Conservation (phyloP, 1,140 invertebrate species). For the Lasioglossum albipes region DNA sequence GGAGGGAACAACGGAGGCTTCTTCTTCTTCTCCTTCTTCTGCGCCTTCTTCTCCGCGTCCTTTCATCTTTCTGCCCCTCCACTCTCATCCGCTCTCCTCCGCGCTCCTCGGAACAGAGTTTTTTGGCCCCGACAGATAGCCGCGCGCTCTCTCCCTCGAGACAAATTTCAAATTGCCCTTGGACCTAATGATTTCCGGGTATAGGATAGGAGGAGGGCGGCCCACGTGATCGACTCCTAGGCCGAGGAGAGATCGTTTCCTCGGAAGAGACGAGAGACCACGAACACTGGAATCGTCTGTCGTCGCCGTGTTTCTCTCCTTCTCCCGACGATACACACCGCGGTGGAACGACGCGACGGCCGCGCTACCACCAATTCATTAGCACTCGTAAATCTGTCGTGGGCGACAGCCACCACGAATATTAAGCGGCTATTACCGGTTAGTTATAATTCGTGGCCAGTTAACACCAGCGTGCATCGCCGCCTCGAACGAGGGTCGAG, state of each 20-base stretch:
- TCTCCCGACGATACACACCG: not conserved
- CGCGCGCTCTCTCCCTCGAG: constrained; percentile 30
- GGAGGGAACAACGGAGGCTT: constrained; percentile 56
- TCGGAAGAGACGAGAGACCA: not conserved
- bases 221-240: constrained; percentile 25
- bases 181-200: constrained; percentile 71
- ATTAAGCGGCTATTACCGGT: constrained; percentile 76
- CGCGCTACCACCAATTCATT: constrained; percentile 77
- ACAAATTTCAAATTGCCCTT: constrained; percentile 61
- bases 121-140: constrained; percentile 37
- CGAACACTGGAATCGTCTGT: not conserved
- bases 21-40: constrained; percentile 28
- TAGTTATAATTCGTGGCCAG: constrained; percentile 77
- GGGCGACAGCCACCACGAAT: constrained; percentile 75
- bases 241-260: not conserved
- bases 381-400: constrained; percentile 79
- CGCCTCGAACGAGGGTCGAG: too few relatives aligned
- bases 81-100: constrained; percentile 30
- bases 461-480: constrained; percentile 65
- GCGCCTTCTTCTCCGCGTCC: constrained; percentile 46
- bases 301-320: not conserved
- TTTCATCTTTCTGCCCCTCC: constrained; percentile 49
- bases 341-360: constrained; percentile 11
- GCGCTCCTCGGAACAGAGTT: constrained; percentile 47
- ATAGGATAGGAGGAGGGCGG: constrained; percentile 20